Evolutionary conservation across 2,113 vertebrate species (phyloP).

Genomic region (Chlorodrepanis virens): DNA sequence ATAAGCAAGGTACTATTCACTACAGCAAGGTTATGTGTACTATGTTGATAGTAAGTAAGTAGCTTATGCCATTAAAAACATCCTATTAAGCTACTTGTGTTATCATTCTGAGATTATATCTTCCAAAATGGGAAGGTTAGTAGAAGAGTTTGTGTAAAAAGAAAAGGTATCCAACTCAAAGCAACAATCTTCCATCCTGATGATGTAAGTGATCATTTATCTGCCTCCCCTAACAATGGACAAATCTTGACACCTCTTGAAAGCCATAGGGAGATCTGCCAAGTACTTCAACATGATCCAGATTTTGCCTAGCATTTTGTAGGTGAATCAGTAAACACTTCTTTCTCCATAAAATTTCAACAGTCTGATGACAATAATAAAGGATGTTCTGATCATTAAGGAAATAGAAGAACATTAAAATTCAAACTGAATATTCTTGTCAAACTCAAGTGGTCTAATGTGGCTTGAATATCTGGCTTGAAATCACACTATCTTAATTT

Average conservation of each 20-base stretch:
- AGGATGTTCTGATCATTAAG: neutral
- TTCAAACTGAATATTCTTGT: slow-evolving; percentile 7
- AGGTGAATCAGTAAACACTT: neutral
- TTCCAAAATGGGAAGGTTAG: neutral
- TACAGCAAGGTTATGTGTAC: neutral
- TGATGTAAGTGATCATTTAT: neutral
- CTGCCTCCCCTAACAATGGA: neutral
- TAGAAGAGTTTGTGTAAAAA: neutral
- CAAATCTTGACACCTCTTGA: neutral
- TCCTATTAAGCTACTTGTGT: neutral
- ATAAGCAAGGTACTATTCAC: neutral
- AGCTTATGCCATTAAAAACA: neutral
- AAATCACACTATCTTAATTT: neutral
- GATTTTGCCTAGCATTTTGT: neutral
- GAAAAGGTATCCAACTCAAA: neutral
- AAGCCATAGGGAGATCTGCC: neutral
- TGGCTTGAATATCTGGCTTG: neutral
- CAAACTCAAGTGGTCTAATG: neutral
- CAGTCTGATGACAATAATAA: neutral
- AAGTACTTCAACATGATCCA: neutral
- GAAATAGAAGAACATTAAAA: slow-evolving; percentile 14
- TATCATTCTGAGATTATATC: neutral
- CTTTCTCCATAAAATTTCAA: neutral
- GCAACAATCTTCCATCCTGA: neutral
- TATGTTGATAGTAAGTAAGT: neutral